phyloP scores from a whole-genome alignment of 1,140 invertebrate genomes.

The Lordiphosa mommai region DNA sequence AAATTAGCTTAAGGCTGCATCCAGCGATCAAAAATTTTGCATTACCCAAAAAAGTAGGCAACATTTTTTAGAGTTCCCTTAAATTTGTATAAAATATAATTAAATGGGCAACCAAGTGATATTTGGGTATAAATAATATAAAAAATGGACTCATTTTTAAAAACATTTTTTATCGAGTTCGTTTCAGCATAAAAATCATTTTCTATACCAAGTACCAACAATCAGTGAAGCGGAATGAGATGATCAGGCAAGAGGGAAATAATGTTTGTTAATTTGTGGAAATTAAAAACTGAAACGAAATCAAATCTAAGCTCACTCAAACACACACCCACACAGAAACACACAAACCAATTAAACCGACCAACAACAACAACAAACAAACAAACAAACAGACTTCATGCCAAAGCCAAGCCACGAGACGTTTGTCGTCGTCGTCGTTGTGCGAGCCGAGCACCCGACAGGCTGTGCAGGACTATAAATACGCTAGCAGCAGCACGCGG shows the following conservation, averaged over 20 bases:
- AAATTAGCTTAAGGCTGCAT: too few species aligned
- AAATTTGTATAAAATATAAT: too few species aligned
- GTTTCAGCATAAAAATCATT: too few species aligned
- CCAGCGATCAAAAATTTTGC: too few species aligned
- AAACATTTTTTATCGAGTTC: too few species aligned
- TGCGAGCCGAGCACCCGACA: conserved; percentile 23
- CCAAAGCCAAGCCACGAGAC: conserved; percentile 3
- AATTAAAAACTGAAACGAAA: conserved; percentile 10
- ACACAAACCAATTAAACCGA: conserved; percentile 22
- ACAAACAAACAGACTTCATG: conserved; percentile 11
- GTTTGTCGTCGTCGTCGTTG: conserved; percentile 1
- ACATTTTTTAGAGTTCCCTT: not conserved
- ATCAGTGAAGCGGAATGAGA: not conserved
- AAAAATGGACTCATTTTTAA: too few species aligned
- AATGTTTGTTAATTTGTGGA: conserved; percentile 13
- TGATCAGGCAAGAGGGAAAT: not conserved
- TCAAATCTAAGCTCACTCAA: conserved; percentile 14
- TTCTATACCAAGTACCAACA: too few species aligned
- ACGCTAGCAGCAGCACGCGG: conserved; percentile 48
- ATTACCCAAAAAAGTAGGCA: conserved; percentile 18
- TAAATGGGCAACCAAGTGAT: too few species aligned
- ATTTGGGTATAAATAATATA: too few species aligned
- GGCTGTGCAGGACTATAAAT: conserved; percentile 53
- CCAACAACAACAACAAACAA: conserved; percentile 9
- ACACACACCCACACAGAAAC: conserved; percentile 17